A percentile compares a stretch with the other conserved stretches of the same genome.
Conservation (phyloP, 2,113 vertebrate species). For the Pygoscelis adeliae region DNA sequence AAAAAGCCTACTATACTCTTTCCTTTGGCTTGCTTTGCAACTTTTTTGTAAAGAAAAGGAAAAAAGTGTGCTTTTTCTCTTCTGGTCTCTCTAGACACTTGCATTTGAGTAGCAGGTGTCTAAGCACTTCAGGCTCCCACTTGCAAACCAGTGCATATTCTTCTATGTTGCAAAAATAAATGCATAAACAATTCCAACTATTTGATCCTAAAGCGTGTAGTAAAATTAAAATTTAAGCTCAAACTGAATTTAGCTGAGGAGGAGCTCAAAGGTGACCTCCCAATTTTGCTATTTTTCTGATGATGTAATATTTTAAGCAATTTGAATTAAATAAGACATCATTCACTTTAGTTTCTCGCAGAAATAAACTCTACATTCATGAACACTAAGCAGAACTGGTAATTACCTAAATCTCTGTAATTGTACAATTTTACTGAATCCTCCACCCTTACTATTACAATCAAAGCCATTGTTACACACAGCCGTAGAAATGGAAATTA, state of each 20-base stretch:
- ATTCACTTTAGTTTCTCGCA: background rate
- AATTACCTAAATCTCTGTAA: background rate
- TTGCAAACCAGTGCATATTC: background rate
- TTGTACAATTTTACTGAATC: background rate
- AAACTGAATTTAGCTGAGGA: background rate
- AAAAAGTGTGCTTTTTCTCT: background rate
- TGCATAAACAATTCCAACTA: background rate
- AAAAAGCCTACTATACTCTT: rapidly evolving
- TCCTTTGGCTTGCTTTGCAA: background rate
- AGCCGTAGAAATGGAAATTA: background rate
- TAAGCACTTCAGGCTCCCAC: background rate
- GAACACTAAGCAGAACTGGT: background rate
- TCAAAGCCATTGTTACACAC: background rate
- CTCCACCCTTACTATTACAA: background rate
- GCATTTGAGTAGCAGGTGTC: background rate
- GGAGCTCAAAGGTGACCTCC: background rate
- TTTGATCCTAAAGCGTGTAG: background rate
- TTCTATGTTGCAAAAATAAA: background rate
- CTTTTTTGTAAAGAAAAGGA: background rate
- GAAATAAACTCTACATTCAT: background rate
- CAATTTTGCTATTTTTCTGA: background rate
- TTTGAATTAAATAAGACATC: background rate
- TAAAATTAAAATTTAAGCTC: background rate
- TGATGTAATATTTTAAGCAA: background rate
- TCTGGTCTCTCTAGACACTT: background rate